phyloP scores from a whole-genome alignment of 2,888 invertebrate genomes.

The Cantharis lateralis region DNA sequence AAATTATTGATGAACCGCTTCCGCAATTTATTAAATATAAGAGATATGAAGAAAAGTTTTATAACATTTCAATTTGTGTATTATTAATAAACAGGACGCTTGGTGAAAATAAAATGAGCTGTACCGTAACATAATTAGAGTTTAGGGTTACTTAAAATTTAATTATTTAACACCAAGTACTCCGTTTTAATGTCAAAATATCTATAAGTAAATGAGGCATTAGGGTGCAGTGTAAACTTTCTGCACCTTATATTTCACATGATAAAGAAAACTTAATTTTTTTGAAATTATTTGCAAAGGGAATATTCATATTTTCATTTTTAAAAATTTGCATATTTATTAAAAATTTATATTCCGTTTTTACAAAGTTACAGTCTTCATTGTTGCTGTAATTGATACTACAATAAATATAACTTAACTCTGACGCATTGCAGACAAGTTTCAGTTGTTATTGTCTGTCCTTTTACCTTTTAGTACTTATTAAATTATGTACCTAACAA shows the following conservation, averaged over 20 bases:
- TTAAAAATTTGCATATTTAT: background rate
- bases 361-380: background rate
- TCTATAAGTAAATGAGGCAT: conserved; percentile 8
- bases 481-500: background rate
- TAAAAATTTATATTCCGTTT: background rate
- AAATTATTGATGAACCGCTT: background rate
- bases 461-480: background rate
- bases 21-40: background rate
- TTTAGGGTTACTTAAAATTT: conserved; percentile 14
- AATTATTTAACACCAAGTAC: conserved; percentile 12
- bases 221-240: background rate
- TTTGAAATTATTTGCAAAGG: background rate
- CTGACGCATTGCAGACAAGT: conserved; percentile 29
- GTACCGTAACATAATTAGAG: conserved; percentile 18
- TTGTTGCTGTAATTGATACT: background rate
- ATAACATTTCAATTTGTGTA: background rate
- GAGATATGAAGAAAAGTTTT: background rate
- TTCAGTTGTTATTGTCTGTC: background rate
- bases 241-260: background rate
- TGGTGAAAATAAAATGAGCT: conserved; percentile 12
- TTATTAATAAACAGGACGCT: conserved; percentile 8
- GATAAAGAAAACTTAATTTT: background rate
- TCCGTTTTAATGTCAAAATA: conserved; percentile 1
- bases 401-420: conserved; percentile 11
- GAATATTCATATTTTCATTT: background rate